Base-by-base conservation (phyloP, 2,888 invertebrate genomes). In the Mythimna lalbum region DNA sequence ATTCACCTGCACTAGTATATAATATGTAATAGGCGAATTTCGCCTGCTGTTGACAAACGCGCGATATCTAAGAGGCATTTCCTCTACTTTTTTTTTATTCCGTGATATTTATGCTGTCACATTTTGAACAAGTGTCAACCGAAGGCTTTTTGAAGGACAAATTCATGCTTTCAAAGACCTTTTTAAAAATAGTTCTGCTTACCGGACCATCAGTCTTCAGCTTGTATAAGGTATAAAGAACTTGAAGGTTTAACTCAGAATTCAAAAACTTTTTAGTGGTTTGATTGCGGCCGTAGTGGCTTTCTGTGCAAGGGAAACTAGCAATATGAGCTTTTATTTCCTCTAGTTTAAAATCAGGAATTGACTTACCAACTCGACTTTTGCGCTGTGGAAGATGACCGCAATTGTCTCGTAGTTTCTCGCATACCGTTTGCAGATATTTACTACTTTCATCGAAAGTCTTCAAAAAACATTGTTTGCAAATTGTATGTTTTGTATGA, bases 61-160 rank as follows among this genome's bases (percentile, higher is more conserved):
- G n/a, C n/a, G n/a, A n/a, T n/a, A n/a, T n/a, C n/a, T n/a, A n/a
- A n/a, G n/a, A n/a, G n/a, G n/a, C n/a, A n/a, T n/a, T n/a, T n/a
- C n/a, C n/a, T n/a, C n/a, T n/a, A n/a, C n/a, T n/a, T n/a, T n/a
- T n/a, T n/a, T n/a, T n/a, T n/a, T n/a, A n/a, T n/a, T n/a, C n/a
- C n/a, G n/a, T n/a, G n/a, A 68, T 69, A 69, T 69, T 69, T 63
- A 69, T 63, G 55, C 33, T 31, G 66, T 77, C 70, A 69, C 36
- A 76, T 69, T 69, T 73, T 21, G 61, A 63, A 66, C 73, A 77
- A 59, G 76, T 77, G 52, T 77, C 73, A 47, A 69, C 53, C 17
- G 69, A 73, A 31, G 73, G 73, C 49, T 69, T 69, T 73, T 69
- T 74, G 49, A 76, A 76, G 17, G 76, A 72, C 56, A 76, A 57